Base-by-base conservation (phyloP, 1,140 invertebrate genomes). In the Lasaia peninsularis region DNA sequence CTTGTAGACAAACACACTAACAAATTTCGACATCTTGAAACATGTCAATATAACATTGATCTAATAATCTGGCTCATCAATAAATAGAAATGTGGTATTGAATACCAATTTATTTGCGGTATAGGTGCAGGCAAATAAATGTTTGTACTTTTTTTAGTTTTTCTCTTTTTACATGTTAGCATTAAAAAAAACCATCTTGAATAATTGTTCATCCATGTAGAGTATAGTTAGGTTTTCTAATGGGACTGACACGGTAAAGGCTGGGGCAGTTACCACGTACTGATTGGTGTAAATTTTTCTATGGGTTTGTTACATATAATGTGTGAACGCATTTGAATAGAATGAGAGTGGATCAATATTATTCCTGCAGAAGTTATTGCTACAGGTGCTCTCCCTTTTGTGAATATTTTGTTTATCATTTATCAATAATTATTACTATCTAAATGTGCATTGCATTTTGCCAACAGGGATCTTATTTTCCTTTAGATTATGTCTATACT, bases 401-500 rank as follows among this genome's bases (percentile, higher is more conserved):
- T 63, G 58, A 49, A 55, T 50, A 49, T 62, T 59, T 63, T 51
- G 31, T 56, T 56, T 56, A 56, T 56, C 44, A 48, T 10, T 16
- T 44, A 44, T 48, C 20, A 21, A 24, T 34, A 28, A 28, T 6
- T 28, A 28, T 28, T 28, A 60, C 33, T 16, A 51, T 52, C 57
- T 64, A 51, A 65, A 62, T 57, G 53, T 51, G 52, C 66, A 67
- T 69, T 69, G 70, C 62, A 65, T 69, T n/a, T 28, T 75, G 67
- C 75, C 69, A 74, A 72, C 71, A 74, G 75, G 74, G 74, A 78
- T 75, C 69, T 73, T 67, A 70, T 79, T 73, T 80, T 68, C 60
- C 68, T 75, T 79, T 83, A 81, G 72, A 79, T 73, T 81, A 73
- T 74, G 63, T 74, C 71, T 85, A 79, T 84, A 75, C 80, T 85